Conservation (phyloP, 2,113 vertebrate species). For the Danio rerio region GRCz12tu NC_133191.1:10967501-10968000, state of each 20-base stretch:
- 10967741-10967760: constrained; percentile 37
- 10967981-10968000: background rate
- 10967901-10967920: background rate
- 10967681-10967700: background rate
- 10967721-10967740: constrained; percentile 40
- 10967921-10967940: constrained; percentile 11
- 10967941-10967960: background rate
- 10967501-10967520: no score
- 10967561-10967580: constrained; percentile 44
- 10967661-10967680: background rate
- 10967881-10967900: background rate
- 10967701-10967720: background rate
- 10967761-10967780: constrained; percentile 17
- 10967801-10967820: constrained; percentile 9
- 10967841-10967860: background rate
- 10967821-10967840: background rate
- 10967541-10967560: constrained; percentile 53
- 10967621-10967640: constrained; percentile 32
- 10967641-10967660: constrained; percentile 57
- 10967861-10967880: constrained; percentile 19
- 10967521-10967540: background rate
- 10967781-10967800: background rate
- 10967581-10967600: constrained; percentile 48
- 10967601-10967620: constrained; percentile 48
- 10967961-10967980: background rate